These are phyloP conservation scores for Saccostrea glomerata DNA, from an alignment of 1,140 invertebrate species.

Conservation along the genomic window DNA sequence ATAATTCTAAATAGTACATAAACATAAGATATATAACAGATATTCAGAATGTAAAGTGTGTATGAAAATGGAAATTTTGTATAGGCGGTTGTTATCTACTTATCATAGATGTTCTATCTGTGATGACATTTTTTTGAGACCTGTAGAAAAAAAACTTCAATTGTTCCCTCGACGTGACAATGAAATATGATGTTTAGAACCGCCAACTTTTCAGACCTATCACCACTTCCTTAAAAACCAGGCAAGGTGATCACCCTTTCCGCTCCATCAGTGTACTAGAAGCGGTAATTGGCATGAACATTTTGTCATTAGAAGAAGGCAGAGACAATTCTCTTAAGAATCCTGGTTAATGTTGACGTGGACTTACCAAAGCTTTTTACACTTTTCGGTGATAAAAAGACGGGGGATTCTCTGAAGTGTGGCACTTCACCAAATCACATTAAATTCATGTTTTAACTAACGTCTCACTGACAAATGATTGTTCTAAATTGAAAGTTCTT, in stretches of 20 bases:
- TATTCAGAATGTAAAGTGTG: too few species aligned
- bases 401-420: neutral
- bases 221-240: conserved; percentile 1
- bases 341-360: neutral
- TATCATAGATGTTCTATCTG: too few species aligned
- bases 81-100: neutral
- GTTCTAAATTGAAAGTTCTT: conserved; percentile 26
- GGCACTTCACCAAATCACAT: conserved; percentile 13
- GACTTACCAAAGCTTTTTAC: neutral
- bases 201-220: neutral
- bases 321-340: neutral
- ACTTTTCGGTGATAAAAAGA: neutral
- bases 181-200: neutral
- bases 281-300: neutral
- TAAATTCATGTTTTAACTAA: conserved; percentile 18
- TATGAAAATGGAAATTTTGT: neutral
- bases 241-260: neutral
- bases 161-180: neutral
- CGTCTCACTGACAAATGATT: neutral
- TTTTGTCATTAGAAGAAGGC: neutral
- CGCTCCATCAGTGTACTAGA: neutral
- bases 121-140: neutral
- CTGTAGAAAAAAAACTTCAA: neutral
- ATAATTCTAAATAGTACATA: too few species aligned
- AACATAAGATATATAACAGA: too few species aligned